phyloP scores from a whole-genome alignment of 2,888 invertebrate genomes.

The Danaus chrysippus region DNA sequence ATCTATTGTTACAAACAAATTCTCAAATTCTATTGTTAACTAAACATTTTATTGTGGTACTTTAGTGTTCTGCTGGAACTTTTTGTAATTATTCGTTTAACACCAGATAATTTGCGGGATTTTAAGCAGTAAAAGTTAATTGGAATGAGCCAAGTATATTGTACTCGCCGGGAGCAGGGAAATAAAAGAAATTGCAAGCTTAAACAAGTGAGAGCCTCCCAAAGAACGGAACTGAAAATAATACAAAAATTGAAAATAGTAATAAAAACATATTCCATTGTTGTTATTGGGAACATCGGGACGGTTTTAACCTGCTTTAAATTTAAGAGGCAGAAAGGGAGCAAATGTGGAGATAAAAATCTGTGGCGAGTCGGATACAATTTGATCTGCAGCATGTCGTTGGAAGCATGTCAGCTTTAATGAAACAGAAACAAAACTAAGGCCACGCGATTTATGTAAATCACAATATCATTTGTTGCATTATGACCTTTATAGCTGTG shows the following conservation, averaged over 20 bases:
- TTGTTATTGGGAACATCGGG: too few relatives aligned
- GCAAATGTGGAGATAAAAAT: too few relatives aligned
- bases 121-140: conserved; percentile 9
- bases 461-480: conserved; percentile 13
- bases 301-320: too few relatives aligned
- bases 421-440: conserved; percentile 26
- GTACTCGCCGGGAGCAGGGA: conserved; percentile 1
- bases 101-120: conserved; percentile 5
- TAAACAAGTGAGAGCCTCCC: conserved; percentile 1
- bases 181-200: conserved; percentile 7
- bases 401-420: conserved; percentile 13
- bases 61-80: conserved; percentile 2
- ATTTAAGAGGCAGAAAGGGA: too few relatives aligned
- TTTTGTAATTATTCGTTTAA: conserved; percentile 6
- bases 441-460: conserved; percentile 22
- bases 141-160: conserved; percentile 6
- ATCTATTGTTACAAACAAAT: background rate
- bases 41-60: background rate
- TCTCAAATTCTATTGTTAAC: conserved; percentile 4
- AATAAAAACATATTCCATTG: background rate
- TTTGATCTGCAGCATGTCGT: background rate
- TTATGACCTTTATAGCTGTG: conserved; percentile 12
- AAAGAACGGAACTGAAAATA: background rate
- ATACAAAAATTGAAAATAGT: background rate
- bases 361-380: too few relatives aligned